phyloP scores from a whole-genome alignment of 2,113 vertebrate species.

The Halichoerus grypus region DNA sequence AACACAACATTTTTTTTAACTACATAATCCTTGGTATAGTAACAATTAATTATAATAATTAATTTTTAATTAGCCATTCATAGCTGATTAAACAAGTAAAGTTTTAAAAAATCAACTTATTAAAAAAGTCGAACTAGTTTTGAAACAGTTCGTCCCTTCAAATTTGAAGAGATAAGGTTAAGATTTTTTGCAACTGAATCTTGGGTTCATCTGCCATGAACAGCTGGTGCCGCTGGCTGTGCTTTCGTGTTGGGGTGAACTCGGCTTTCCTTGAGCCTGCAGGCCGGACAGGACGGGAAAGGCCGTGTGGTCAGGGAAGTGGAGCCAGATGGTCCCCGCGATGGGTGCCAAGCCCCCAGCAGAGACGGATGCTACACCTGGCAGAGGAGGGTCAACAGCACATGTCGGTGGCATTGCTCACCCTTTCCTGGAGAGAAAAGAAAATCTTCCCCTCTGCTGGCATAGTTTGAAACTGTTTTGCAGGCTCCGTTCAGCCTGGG shows the following conservation, averaged over 20 bases:
- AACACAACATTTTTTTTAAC: slow-evolving; percentile 9
- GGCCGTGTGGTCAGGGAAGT: background rate
- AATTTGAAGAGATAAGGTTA: slow-evolving; percentile 45
- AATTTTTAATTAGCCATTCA: slow-evolving; percentile 18
- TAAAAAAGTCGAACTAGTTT: background rate
- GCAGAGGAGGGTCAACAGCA: background rate
- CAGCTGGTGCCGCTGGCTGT: background rate
- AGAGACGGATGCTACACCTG: background rate
- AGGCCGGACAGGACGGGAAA: background rate
- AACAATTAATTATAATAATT: slow-evolving; percentile 29
- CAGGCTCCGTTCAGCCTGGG: background rate
- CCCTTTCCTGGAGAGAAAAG: slow-evolving; percentile 47
- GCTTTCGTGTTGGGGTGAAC: background rate
- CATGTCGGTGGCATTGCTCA: background rate
- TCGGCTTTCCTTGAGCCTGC: background rate
- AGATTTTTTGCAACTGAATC: background rate
- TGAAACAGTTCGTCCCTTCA: slow-evolving; percentile 3
- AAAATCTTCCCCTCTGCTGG: background rate
- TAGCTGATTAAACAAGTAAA: slow-evolving; percentile 6
- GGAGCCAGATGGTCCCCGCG: slow-evolving; percentile 52
- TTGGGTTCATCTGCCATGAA: background rate
- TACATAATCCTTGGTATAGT: background rate
- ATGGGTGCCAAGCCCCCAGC: background rate
- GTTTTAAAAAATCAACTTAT: background rate
- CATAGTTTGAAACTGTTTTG: background rate